Evolutionary conservation across 2,113 vertebrate species (phyloP).

Genomic region (Dolichotis patagonum): DNA sequence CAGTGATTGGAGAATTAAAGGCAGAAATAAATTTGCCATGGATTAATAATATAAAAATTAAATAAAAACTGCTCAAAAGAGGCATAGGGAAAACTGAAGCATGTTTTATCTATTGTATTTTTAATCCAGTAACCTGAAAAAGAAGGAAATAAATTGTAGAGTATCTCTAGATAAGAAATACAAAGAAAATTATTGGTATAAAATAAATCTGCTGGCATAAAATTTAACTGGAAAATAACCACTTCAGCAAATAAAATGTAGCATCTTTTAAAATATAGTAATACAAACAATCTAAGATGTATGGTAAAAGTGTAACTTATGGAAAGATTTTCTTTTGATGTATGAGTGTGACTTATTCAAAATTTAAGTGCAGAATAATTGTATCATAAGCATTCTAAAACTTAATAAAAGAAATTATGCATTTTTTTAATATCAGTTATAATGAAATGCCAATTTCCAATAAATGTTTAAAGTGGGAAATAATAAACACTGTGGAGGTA

Average conservation of each 20-base stretch:
- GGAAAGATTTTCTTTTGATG: not conserved
- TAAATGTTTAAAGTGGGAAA: not conserved
- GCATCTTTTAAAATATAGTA: slow-evolving; percentile 19
- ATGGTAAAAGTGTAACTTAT: not conserved
- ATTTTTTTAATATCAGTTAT: slow-evolving; percentile 21
- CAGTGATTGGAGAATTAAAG: not conserved
- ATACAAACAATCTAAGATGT: not conserved
- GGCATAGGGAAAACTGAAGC: slow-evolving; percentile 56
- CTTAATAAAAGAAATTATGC: not conserved
- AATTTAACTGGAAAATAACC: slow-evolving; percentile 73
- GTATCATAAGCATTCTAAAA: not conserved
- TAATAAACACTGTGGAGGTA: not conserved
- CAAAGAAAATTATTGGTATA: slow-evolving; percentile 55
- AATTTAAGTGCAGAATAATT: not conserved
- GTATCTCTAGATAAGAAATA: slow-evolving; percentile 70
- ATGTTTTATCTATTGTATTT: slow-evolving; percentile 67
- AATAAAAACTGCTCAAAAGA: slow-evolving; percentile 24
- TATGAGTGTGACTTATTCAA: not conserved
- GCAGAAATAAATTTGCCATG: slow-evolving; percentile 16
- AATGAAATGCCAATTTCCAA: not conserved
- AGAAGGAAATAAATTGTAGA: slow-evolving; percentile 71
- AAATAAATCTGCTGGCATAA: slow-evolving; percentile 9
- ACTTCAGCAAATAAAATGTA: slow-evolving; percentile 45
- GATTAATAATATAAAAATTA: slow-evolving; percentile 77
- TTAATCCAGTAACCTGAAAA: slow-evolving; percentile 69